Evolutionary conservation across 2,113 vertebrate species (phyloP), one percentile per base, ranked within the genome.

Genomic region (Oncorhynchus clarkii): DNA sequence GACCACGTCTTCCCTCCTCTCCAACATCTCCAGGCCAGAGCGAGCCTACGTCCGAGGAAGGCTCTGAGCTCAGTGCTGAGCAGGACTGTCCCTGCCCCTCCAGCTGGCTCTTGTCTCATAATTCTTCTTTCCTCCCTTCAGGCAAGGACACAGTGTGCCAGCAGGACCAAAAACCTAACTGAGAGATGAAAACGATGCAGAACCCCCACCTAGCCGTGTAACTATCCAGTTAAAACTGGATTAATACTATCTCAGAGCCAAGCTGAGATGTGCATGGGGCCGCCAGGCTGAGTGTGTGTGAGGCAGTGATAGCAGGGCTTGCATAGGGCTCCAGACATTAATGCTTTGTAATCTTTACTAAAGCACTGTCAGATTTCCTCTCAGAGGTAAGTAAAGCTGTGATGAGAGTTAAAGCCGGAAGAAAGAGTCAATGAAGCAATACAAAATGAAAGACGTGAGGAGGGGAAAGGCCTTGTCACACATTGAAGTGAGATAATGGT

Each of bases 361-460:
- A 84, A 81, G 78, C 69, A 75, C 80, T 45, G 39, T 16, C 48
- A 57, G 76, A 87, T 86, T 83, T 76, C 49, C 79, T 83, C 68
- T 29, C 78, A 77, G 78, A 87, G 62, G 75, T 74, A 81, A 79
- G 54, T 71, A 79, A 79, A 87, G 85, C 65, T 72, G 71, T 73
- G 62, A 70, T 73, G 68, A 86, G 77, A 78, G 71, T 85, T 90
- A 86, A 84, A 87, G 78, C 72, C 29, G 60, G 29, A 16, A 84
- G 78, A 71, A 77, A 84, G 88, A 84, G 78, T 85, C 69, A 86
- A 84, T 87, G 84, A 80, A 62, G 75, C 83, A 88, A 86, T 88
- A 74, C 70, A 65, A 84, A 74, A 57, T 48, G 26, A 78, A 79
- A 81, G 29, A 57, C 9, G 39, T 12, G 9, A 31, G 29, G 45